These are phyloP conservation scores for Capreolus pygargus DNA, from an alignment of 2,113 vertebrate species.

Conservation along the genomic window DNA sequence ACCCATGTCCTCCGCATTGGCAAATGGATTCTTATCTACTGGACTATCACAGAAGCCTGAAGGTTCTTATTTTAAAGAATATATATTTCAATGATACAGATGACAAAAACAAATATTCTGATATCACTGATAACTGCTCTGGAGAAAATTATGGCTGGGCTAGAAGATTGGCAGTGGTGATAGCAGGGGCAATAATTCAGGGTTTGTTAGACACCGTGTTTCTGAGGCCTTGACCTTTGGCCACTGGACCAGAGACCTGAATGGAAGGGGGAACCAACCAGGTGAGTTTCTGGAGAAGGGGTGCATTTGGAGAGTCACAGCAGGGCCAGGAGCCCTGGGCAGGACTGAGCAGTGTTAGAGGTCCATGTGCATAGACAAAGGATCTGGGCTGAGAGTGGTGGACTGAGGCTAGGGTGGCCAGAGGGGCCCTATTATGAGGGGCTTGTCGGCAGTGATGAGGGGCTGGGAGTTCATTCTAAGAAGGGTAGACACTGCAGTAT, in stretches of 20 bases:
- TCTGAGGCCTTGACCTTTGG: neutral
- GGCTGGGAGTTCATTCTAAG: neutral
- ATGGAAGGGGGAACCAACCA: neutral
- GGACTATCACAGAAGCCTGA: neutral
- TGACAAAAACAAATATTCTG: neutral
- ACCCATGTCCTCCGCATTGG: neutral
- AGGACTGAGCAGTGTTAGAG: neutral
- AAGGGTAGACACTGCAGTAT: neutral
- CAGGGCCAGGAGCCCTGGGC: neutral
- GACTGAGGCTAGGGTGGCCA: neutral
- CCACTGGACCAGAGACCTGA: neutral
- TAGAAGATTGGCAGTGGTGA: neutral
- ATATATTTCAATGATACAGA: neutral
- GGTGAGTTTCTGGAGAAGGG: neutral
- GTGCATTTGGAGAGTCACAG: neutral
- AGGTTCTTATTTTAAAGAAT: neutral
- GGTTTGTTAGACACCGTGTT: neutral
- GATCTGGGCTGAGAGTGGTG: neutral
- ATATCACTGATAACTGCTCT: neutral
- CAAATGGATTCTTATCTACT: neutral
- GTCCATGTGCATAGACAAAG: accelerated
- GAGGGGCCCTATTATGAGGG: neutral
- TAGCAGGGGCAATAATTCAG: neutral
- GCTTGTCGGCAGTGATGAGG: neutral
- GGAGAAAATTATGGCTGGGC: neutral